Base-by-base conservation (phyloP, 2,113 vertebrate genomes). In the Piaya cayana region DNA sequence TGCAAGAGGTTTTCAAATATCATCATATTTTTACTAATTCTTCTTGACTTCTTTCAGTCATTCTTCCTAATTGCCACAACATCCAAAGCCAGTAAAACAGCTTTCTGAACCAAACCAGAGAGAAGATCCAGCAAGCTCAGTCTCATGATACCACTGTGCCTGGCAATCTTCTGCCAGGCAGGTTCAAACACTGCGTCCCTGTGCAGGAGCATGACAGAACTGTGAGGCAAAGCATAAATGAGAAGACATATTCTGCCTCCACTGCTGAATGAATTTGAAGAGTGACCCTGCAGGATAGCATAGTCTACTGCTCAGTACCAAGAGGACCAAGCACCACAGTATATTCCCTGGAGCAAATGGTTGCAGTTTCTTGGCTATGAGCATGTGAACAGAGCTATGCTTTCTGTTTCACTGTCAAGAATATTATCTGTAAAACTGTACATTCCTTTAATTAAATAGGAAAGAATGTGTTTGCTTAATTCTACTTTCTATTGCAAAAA, bases 371-470 rank as follows among this genome's bases (percentile, higher is more conserved):
- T 78, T 83, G 71, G 45, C 37, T 86, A 22, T 69, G 27, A 82
- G 37, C 47, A 20, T 67, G 32, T 69, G 36, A 94, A 70, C 32
- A 81, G 60, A 63, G 42, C 45, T 90, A 32, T 74, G 42, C 47
- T 83, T 90, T 92, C 59, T 92, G 36, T 50, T 47, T 88, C 75
- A 53, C n/a, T 65, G 1, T 53, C 67, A 59, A 88, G 39, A 32
- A 42, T 76, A 43, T 65, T 80, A 68, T 59, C 63, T 94, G 18
- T 36, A 90, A 82, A 32, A 77, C 3, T n/a, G 30, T 82, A 59
- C 17, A 43, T 55, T 92, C 23, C 36, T 94, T 87, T 87, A 76
- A 96, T 79, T 88, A 91, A 93, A 72, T 18, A 96, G 53, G 11
- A 60, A 85, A 76, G 4, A 85, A 82, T 32, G 8, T 29, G 39